Percentiles rank a stretch among this genome's conserved stretches.
Evolutionary conservation across 2,113 vertebrate species (phyloP).

Genomic region (Corvus hawaiiensis): DNA sequence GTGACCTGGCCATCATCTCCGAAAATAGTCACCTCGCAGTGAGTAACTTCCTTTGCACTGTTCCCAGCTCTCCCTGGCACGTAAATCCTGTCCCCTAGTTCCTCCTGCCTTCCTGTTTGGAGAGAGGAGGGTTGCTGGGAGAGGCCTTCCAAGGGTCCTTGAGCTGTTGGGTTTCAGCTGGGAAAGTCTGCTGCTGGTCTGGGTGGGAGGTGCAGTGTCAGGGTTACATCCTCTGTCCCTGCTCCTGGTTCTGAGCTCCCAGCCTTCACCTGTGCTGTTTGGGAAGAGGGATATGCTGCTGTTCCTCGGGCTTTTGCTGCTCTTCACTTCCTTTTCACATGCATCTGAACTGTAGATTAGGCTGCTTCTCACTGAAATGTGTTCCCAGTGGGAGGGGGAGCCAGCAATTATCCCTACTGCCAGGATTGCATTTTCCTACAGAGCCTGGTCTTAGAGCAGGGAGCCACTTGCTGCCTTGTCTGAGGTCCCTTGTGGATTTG

Average conservation of each 20-base stretch:
- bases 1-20: slow-evolving; percentile 60
- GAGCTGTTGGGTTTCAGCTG: slow-evolving; percentile 44
- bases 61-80: slow-evolving; percentile 62
- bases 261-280: slow-evolving; percentile 43
- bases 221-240: slow-evolving; percentile 35
- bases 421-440: neutral
- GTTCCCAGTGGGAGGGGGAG: neutral
- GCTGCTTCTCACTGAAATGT: neutral
- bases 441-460: neutral
- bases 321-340: slow-evolving; percentile 38
- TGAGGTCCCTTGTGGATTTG: neutral
- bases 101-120: slow-evolving; percentile 64
- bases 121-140: slow-evolving; percentile 42
- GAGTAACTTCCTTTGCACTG: slow-evolving; percentile 62
- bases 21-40: slow-evolving; percentile 50
- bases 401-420: neutral
- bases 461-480: neutral
- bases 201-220: slow-evolving; percentile 27
- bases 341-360: neutral
- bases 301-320: neutral
- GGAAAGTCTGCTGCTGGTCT: slow-evolving; percentile 22
- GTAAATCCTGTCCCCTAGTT: slow-evolving; percentile 66
- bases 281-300: neutral
- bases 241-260: neutral
- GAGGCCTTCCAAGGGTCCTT: slow-evolving; percentile 45